Evolutionary conservation across 2,888 invertebrate genomes (phyloP).

Genomic region (Athetis lepigone): DNA sequence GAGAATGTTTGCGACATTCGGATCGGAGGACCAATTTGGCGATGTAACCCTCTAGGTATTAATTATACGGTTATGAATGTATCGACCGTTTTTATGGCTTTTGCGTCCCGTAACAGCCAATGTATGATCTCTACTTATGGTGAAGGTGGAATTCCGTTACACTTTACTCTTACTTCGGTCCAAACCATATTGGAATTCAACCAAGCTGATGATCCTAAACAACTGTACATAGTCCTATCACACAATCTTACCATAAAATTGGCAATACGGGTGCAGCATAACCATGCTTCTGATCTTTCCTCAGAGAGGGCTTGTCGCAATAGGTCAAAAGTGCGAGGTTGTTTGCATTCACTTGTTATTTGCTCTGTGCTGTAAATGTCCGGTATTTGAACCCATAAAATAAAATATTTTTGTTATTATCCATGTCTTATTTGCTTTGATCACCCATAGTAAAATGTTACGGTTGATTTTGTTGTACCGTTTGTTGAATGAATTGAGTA

Average conservation of each 20-base stretch:
- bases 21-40: neutral
- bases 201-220: constrained; percentile 3
- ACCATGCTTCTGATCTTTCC: constrained; percentile 48
- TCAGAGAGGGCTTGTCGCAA: constrained; percentile 56
- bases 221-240: constrained; percentile 3
- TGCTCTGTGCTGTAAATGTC: constrained; percentile 15
- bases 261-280: constrained; percentile 24
- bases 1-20: neutral
- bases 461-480: constrained; percentile 3
- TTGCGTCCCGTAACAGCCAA: too few relatives aligned
- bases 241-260: constrained; percentile 6
- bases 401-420: constrained; percentile 14
- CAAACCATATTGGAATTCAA: too few relatives aligned
- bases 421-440: constrained; percentile 28
- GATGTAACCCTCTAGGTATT: too few relatives aligned
- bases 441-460: constrained; percentile 6
- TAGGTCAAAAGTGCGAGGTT: constrained; percentile 68
- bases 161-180: too few relatives aligned
- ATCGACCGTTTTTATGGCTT: too few relatives aligned
- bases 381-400: constrained; percentile 36
- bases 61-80: too few relatives aligned
- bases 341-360: constrained; percentile 59
- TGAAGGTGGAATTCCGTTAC: too few relatives aligned
- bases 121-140: too few relatives aligned
- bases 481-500: constrained; percentile 23